Percentiles rank a stretch among this genome's conserved stretches.
phyloP scores from a whole-genome alignment of 2,888 invertebrate species.

The Therioaphis trifolii region DNA sequence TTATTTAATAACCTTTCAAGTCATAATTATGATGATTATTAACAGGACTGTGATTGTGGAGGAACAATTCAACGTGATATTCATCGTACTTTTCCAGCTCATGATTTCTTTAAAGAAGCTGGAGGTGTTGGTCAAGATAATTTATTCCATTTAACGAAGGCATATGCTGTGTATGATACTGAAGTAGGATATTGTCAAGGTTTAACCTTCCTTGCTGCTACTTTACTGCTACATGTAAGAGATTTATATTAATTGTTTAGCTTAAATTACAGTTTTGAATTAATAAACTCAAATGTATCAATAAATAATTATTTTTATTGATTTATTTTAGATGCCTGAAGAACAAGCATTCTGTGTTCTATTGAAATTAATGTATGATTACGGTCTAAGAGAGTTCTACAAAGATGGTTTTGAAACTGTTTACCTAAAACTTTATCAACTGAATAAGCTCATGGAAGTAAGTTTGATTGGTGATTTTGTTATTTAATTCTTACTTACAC shows the following conservation, averaged over 20 bases:
- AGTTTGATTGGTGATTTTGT: constrained; percentile 61
- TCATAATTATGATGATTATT: constrained; percentile 38
- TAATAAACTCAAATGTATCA: constrained; percentile 2
- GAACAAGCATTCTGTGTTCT: constrained; percentile 98
- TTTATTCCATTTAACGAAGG: constrained; percentile 93
- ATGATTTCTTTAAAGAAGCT: constrained; percentile 95
- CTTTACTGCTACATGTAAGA: constrained; percentile 92
- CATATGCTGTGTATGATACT: constrained; percentile 95
- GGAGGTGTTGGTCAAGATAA: constrained; percentile 97
- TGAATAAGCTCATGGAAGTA: constrained; percentile 92
- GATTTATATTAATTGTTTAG: constrained; percentile 3
- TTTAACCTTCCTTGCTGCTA: constrained; percentile 96
- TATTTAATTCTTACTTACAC: background rate
- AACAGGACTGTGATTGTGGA: constrained; percentile 92
- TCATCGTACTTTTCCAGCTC: constrained; percentile 97
- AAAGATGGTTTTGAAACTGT: constrained; percentile 97
- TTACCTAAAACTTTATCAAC: constrained; percentile 92
- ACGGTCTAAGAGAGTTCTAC: constrained; percentile 92
- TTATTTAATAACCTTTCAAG: too few species aligned
- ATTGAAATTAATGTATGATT: constrained; percentile 96
- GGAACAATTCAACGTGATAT: constrained; percentile 96
- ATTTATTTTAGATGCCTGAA: constrained; percentile 90
- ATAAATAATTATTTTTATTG: constrained; percentile 28
- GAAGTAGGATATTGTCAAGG: constrained; percentile 99
- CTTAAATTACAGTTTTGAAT: background rate